These are phyloP conservation scores for Calidris pugnax DNA, from an alignment of 2,113 vertebrate genomes.

Conservation along the genomic window DNA sequence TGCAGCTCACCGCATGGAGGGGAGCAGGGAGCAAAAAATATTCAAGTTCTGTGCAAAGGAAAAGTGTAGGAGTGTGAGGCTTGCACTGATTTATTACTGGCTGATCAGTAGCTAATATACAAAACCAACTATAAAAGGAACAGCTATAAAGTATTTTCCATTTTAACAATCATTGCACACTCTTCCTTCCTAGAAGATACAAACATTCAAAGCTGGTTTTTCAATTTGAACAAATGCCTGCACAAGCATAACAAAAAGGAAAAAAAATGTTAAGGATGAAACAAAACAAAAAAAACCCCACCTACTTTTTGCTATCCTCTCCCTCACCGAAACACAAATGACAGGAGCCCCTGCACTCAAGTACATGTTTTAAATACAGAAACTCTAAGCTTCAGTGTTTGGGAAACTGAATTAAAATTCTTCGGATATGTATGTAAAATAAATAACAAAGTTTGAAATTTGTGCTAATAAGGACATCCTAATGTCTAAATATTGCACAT, in stretches of 20 bases:
- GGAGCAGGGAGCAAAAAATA: neutral
- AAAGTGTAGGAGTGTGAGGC: neutral
- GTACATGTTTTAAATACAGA: neutral
- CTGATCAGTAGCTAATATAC: neutral
- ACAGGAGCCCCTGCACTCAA: neutral
- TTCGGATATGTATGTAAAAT: neutral
- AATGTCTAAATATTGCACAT: neutral
- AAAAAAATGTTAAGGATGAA: neutral
- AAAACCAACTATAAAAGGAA: neutral
- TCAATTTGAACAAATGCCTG: neutral
- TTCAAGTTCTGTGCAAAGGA: neutral
- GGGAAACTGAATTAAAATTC: neutral
- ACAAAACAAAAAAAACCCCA: neutral
- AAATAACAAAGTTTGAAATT: neutral
- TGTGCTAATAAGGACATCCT: neutral
- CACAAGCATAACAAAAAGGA: neutral
- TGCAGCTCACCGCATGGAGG: neutral
- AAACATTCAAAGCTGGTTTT: neutral
- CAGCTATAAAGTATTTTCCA: neutral
- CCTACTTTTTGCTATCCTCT: neutral
- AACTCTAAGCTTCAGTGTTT: neutral
- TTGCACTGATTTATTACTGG: constrained; percentile 20
- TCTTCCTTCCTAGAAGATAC: neutral
- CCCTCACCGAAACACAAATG: neutral
- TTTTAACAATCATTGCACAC: neutral